Conservation (phyloP, 2,888 invertebrate genomes). For the Glaucopsyche alexis region DNA sequence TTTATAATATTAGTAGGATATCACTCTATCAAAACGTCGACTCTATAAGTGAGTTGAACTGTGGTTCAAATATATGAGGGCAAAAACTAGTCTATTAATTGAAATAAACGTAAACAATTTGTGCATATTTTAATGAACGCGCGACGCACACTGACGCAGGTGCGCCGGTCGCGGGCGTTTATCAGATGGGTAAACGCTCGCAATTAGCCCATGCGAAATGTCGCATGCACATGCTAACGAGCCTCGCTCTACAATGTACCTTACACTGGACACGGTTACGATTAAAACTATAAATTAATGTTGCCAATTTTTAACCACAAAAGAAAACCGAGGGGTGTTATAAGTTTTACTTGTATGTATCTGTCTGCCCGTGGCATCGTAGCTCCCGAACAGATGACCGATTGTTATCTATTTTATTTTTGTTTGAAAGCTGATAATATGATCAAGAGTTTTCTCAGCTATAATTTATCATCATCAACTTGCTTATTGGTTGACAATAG, state of each 20-base stretch:
- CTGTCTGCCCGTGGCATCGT: too few relatives aligned
- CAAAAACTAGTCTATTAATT: slow-evolving; percentile 2
- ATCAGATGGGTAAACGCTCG: slow-evolving; percentile 77
- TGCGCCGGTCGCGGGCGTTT: slow-evolving; percentile 56
- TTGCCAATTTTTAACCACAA: not conserved
- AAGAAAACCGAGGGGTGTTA: too few relatives aligned
- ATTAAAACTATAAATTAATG: not conserved
- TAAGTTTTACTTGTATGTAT: too few relatives aligned
- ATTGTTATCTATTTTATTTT: too few relatives aligned
- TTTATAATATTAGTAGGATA: too few relatives aligned
- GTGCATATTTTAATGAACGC: not conserved
- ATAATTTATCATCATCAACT: too few relatives aligned
- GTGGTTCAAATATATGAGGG: not conserved
- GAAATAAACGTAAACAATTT: not conserved
- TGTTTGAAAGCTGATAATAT: too few relatives aligned
- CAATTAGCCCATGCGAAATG: slow-evolving; percentile 79
- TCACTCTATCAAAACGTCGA: too few relatives aligned
- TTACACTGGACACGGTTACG: not conserved
- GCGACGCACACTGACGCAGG: slow-evolving; percentile 42
- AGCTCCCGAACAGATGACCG: too few relatives aligned
- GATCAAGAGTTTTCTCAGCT: too few relatives aligned
- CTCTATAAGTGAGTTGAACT: too few relatives aligned
- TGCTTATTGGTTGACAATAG: too few relatives aligned
- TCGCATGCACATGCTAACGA: slow-evolving; percentile 77
- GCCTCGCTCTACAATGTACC: slow-evolving; percentile 56